phyloP scores from a whole-genome alignment of 2,113 vertebrate species.

The Phaethon lepturus region DNA sequence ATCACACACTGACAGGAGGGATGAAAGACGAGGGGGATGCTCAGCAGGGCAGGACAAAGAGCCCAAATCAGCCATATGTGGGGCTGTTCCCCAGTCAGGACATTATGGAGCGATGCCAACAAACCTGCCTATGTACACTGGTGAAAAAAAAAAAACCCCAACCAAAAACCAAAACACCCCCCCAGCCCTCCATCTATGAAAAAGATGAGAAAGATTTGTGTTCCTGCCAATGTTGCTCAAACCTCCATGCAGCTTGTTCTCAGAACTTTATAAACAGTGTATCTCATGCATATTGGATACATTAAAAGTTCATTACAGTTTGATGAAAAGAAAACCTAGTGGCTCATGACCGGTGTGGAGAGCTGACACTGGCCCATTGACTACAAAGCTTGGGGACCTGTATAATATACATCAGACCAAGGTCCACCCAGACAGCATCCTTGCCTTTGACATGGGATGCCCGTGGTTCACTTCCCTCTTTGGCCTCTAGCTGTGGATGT shows the following conservation, averaged over 20 bases:
- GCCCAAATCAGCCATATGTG: not conserved
- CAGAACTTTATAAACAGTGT: not conserved
- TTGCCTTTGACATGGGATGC: not conserved
- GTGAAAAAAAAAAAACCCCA: not conserved
- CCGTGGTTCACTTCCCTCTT: not conserved
- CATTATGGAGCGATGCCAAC: not conserved
- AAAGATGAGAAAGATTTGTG: not conserved
- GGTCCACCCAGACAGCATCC: not conserved
- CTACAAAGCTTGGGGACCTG: not conserved
- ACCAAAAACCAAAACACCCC: too few relatives aligned
- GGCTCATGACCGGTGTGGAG: not conserved
- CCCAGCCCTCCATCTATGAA: not conserved
- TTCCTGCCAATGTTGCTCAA: not conserved
- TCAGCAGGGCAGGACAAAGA: not conserved
- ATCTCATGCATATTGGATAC: not conserved
- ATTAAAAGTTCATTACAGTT: not conserved
- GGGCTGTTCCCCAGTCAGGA: not conserved
- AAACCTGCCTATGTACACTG: not conserved
- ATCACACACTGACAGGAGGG: not conserved
- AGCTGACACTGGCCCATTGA: not conserved
- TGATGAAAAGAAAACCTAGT: not conserved
- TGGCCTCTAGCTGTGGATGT: not conserved
- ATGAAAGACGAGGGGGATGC: fast-evolving
- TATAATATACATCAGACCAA: not conserved
- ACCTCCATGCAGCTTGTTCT: not conserved